These are phyloP conservation scores for Kryptolebias marmoratus DNA, from an alignment of 2,113 vertebrate genomes.

Conservation along the genomic window DNA sequence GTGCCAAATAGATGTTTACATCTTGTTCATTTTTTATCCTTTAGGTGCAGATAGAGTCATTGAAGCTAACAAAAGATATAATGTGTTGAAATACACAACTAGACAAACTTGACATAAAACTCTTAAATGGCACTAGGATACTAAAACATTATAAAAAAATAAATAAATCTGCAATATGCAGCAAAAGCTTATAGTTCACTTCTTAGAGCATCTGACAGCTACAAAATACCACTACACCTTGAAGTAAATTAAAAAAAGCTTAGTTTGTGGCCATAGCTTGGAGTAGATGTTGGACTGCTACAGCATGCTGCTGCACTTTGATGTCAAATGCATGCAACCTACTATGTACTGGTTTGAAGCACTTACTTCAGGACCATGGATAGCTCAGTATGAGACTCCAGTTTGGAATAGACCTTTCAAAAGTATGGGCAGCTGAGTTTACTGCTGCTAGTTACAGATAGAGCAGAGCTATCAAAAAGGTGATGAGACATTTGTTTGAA, in stretches of 20 bases:
- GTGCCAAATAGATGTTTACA: too few relatives aligned
- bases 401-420: neutral
- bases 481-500: neutral
- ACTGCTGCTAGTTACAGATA: neutral
- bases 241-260: neutral
- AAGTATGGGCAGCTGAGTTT: too few relatives aligned
- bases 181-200: neutral
- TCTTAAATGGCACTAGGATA: neutral
- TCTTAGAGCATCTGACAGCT: neutral
- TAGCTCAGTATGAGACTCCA: neutral
- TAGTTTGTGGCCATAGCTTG: neutral
- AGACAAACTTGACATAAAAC: neutral
- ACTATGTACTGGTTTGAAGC: too few relatives aligned
- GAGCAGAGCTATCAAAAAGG: neutral
- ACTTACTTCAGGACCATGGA: constrained; percentile 6
- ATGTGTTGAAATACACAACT: neutral
- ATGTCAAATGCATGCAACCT: neutral
- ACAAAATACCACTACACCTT: neutral
- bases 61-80: neutral
- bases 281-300: neutral
- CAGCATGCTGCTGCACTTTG: neutral
- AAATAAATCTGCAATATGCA: neutral
- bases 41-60: too few relatives aligned
- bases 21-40: too few relatives aligned
- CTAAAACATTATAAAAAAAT: too few relatives aligned